A percentile compares a stretch with the other conserved stretches of the same genome.
Evolutionary conservation across 2,888 invertebrate species (phyloP).

Genomic region (Eupithecia pulchellata): DNA sequence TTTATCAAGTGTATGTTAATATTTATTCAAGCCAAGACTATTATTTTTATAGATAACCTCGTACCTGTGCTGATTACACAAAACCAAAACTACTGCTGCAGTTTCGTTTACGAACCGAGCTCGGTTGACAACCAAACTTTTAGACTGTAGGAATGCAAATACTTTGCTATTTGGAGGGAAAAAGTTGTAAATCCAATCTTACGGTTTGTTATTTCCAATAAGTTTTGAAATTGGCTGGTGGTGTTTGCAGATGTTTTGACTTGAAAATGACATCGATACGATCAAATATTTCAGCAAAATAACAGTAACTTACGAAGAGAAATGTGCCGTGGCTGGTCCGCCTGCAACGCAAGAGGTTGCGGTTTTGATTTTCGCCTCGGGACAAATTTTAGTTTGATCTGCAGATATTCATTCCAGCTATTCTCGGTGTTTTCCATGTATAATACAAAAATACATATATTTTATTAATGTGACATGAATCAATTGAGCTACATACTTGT

Average conservation of each 20-base stretch:
- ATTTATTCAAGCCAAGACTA: not conserved
- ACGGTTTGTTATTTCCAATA: slow-evolving; percentile 20
- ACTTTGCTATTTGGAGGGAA: slow-evolving; percentile 28
- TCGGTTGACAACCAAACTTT: slow-evolving; percentile 41
- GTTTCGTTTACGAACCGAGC: slow-evolving; percentile 39
- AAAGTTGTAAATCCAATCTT: slow-evolving; percentile 25
- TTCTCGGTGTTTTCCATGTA: too few relatives aligned
- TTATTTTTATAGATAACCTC: not conserved
- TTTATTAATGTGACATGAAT: too few relatives aligned
- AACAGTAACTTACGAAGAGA: too few relatives aligned
- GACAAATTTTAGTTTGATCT: too few relatives aligned
- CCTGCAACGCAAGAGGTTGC: too few relatives aligned
- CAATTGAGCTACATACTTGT: too few relatives aligned
- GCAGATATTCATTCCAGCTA: too few relatives aligned
- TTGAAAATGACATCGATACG: not conserved
- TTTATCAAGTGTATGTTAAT: too few relatives aligned
- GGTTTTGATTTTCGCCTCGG: too few relatives aligned
- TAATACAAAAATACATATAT: too few relatives aligned
- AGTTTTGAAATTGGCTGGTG: slow-evolving; percentile 1
- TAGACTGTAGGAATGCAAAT: slow-evolving; percentile 37
- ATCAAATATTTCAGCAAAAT: not conserved
- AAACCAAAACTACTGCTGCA: slow-evolving; percentile 47
- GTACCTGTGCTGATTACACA: slow-evolving; percentile 50
- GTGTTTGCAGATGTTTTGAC: not conserved
- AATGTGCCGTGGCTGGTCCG: too few relatives aligned